These are phyloP conservation scores for Heptranchias perlo DNA, from an alignment of 2,113 vertebrate genomes.

Conservation along the genomic window DNA sequence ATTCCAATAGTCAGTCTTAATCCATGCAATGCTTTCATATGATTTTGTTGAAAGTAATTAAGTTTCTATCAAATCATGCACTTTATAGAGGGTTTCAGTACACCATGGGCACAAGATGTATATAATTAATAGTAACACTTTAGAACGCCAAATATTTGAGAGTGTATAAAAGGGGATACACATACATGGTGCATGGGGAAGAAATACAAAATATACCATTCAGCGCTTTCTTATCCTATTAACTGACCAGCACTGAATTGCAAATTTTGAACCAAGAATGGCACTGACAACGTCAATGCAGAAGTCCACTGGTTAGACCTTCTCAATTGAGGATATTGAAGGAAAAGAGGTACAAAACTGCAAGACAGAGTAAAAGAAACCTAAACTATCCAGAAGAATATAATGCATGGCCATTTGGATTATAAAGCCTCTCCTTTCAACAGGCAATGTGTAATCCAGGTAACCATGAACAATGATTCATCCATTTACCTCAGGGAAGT, in stretches of 20 bases:
- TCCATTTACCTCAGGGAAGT: background rate
- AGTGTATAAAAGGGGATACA: background rate
- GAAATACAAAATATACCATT: background rate
- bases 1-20: too few species aligned
- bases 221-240: background rate
- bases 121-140: background rate
- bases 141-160: background rate
- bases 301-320: background rate
- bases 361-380: too few species aligned
- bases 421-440: background rate
- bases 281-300: background rate
- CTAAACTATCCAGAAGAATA: background rate
- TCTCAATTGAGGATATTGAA: background rate
- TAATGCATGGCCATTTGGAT: background rate
- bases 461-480: background rate
- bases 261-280: background rate
- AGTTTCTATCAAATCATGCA: background rate
- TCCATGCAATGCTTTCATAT: too few species aligned
- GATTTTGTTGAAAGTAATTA: too few species aligned
- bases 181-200: background rate
- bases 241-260: background rate
- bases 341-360: background rate
- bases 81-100: background rate
- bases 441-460: background rate
- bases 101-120: too few species aligned